Conservation (phyloP, 2,888 invertebrate genomes). For the Pristionchus maxplancki region DNA sequence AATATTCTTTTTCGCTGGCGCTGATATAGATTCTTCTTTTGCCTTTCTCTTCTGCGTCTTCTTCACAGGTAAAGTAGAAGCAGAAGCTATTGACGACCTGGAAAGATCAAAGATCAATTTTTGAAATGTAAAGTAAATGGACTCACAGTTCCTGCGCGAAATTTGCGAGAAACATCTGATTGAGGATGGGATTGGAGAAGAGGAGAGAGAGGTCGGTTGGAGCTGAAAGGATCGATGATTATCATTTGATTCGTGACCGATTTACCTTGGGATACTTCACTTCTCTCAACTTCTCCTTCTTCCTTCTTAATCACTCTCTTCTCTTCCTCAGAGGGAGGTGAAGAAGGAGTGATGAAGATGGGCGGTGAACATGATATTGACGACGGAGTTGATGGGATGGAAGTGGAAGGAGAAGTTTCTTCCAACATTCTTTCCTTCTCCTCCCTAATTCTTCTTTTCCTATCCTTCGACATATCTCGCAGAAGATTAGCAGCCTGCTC, state of each 20-base stretch:
- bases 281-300: neutral
- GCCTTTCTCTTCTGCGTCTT: slow-evolving; percentile 9
- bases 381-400: neutral
- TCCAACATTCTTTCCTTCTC: neutral
- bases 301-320: neutral
- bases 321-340: neutral
- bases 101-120: neutral
- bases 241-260: neutral
- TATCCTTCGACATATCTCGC: neutral
- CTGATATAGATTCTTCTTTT: neutral
- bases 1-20: neutral
- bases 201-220: neutral
- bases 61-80: neutral
- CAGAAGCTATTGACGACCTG: neutral
- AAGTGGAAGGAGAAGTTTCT: neutral
- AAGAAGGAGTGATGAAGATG: neutral
- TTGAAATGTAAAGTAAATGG: neutral
- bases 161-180: neutral
- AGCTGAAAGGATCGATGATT: slow-evolving; percentile 7
- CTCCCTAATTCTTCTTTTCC: neutral
- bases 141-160: neutral
- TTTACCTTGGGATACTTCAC: neutral
- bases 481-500: slow-evolving; percentile 19
- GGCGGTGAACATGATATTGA: neutral
- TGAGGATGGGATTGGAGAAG: slow-evolving; percentile 5